Evolutionary conservation across 2,113 vertebrate genomes (phyloP), one percentile per base, ranked within the genome.

Genomic region (Morone chrysops): DNA sequence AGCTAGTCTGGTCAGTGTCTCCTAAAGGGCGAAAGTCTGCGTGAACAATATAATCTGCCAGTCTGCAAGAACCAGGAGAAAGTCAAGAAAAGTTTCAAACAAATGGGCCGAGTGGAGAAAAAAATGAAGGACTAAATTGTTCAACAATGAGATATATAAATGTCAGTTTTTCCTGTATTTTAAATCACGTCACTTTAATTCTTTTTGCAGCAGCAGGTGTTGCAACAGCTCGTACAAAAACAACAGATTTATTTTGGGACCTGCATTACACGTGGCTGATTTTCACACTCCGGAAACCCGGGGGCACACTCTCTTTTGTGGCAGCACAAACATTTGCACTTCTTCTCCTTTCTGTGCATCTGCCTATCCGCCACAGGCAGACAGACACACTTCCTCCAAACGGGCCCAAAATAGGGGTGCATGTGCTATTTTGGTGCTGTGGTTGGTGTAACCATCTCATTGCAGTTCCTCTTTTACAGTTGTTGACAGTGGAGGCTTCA

Each of bases 381-480:
- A 83, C 81, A 88, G 72, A 84, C 86, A 76, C 69, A 82, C 90
- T 93, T 94, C 91, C 92, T 92, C 81, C 65, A 69, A 78, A 59
- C 25, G 53, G 41, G 65, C 78, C 80, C 53, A 81, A 80, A 94
- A 93, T 94, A 93, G 89, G 65, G 40, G 73, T 66, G 82, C 80
- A 11, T 59, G 65, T 61, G 77, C 91, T 94, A 92, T 95, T 94
- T 94, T 78, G 45, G 90, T 67, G 67, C 45, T 84, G 84, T 0
- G 83, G 87, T 84, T 40, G 66, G 40, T 57, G 73, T n/a, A 73
- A 75, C 80, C 81, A 86, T 80, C 80, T 86, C 80, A 57, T 84
- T n/a, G 20, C 75, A 83, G 84, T 92, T 93, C 82, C 87, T 89
- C 73, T 88, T 82, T 81, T 82, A 75, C 81, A 74, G 65, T 66